Evolutionary conservation across 2,113 vertebrate species (phyloP).

Genomic region (Ictalurus punctatus): DNA sequence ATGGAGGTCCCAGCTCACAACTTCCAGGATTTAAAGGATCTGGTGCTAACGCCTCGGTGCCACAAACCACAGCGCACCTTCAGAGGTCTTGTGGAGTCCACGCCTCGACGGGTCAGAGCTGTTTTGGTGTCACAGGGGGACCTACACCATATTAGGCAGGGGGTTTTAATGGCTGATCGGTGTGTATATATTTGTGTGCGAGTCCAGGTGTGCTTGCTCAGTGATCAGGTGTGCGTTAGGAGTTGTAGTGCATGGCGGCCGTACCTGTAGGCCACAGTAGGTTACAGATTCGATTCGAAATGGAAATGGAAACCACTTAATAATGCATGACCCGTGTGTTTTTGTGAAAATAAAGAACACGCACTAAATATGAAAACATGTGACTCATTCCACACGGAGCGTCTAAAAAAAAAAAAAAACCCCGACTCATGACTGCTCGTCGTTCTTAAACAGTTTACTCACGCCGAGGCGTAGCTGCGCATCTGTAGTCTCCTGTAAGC

Average conservation of each 20-base stretch:
- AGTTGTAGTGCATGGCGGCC: too few species aligned
- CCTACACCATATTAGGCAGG: too few species aligned
- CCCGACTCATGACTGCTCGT: background rate
- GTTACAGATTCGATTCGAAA: background rate
- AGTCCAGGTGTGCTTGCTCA: background rate
- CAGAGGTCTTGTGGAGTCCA: too few species aligned
- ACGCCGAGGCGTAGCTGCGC: background rate
- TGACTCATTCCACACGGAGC: background rate
- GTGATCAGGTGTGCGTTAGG: too few species aligned
- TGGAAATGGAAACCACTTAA: background rate
- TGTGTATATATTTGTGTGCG: background rate
- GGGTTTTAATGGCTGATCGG: too few species aligned
- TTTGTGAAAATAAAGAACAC: background rate
- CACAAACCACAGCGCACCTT: too few species aligned
- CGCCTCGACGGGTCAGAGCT: too few species aligned
- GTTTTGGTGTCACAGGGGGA: too few species aligned
- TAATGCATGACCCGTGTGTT: background rate
- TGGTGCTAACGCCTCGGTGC: too few species aligned
- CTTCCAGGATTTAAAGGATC: too few species aligned
- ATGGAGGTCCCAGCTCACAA: too few species aligned
- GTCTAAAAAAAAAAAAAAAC: background rate
- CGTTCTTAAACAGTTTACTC: background rate
- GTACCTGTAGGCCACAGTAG: background rate
- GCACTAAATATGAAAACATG: background rate
- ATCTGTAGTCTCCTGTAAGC: constrained; percentile 24